These are phyloP conservation scores for Tipula lateralis DNA, from an alignment of 2,888 invertebrate genomes.

Conservation along the genomic window DNA sequence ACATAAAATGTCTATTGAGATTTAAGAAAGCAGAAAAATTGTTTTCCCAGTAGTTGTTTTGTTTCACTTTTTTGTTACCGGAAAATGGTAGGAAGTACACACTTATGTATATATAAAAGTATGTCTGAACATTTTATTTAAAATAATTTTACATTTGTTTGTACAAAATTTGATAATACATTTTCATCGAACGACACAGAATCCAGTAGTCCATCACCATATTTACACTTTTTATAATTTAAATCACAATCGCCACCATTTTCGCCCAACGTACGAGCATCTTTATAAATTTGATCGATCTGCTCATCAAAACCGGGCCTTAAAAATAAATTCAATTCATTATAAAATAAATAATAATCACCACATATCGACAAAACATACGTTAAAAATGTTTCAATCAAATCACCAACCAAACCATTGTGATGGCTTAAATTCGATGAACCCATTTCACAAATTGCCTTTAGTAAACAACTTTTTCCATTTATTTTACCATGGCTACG, in stretches of 20 bases:
- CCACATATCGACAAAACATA: neutral
- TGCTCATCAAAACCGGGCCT: neutral
- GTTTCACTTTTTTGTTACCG: neutral
- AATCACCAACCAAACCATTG: neutral
- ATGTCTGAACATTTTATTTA: neutral
- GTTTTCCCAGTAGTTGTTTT: neutral
- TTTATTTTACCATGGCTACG: neutral
- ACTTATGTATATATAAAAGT: neutral
- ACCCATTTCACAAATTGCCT: neutral
- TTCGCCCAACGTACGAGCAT: neutral
- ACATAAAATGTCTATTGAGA: neutral
- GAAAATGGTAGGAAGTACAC: neutral
- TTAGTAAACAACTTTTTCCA: neutral
- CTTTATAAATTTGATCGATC: neutral
- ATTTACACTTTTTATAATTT: neutral
- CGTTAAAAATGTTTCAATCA: neutral
- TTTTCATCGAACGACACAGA: neutral
- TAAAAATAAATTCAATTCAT: neutral
- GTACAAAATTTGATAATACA: neutral
- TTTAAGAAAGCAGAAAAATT: neutral
- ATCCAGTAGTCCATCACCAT: neutral
- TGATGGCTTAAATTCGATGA: neutral
- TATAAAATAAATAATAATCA: neutral
- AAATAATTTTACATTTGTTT: neutral
- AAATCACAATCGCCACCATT: neutral